Conservation (phyloP, 2,797 vertebrate genomes). For the Pyrocephalus nanus region DNA sequence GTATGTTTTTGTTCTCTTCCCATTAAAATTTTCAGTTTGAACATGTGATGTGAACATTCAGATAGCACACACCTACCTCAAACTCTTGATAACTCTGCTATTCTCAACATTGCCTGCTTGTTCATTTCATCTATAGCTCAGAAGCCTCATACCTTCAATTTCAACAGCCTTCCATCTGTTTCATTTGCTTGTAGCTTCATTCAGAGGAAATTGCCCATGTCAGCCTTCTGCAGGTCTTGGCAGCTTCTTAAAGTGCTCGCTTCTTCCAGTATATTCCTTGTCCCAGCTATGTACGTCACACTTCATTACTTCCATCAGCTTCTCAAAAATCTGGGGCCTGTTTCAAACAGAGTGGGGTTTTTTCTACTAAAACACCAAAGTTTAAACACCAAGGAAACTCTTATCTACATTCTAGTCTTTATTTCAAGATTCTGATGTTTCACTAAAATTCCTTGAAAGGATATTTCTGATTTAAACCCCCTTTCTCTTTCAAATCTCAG, state of each 20-base stretch:
- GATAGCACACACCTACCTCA: background rate
- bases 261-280: conserved; percentile 33
- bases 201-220: background rate
- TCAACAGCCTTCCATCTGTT: background rate
- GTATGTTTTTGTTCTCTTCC: background rate
- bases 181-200: background rate
- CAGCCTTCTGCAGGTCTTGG: conserved; percentile 23
- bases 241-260: background rate
- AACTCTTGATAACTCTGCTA: background rate
- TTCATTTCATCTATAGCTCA: background rate
- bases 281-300: conserved; percentile 11
- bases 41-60: background rate
- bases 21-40: background rate
- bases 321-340: conserved; percentile 6
- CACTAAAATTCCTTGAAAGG: conserved; percentile 44
- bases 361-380: conserved; percentile 19
- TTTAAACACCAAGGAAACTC: conserved; percentile 21
- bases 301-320: conserved; percentile 42
- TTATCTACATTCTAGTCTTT: background rate
- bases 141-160: background rate
- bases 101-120: background rate
- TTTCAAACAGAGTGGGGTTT: background rate
- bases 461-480: background rate
- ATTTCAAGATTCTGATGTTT: background rate
- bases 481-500: background rate